These are phyloP conservation scores for Ichneumon xanthorius DNA, from an alignment of 2,888 invertebrate genomes.

Conservation along the genomic window DNA sequence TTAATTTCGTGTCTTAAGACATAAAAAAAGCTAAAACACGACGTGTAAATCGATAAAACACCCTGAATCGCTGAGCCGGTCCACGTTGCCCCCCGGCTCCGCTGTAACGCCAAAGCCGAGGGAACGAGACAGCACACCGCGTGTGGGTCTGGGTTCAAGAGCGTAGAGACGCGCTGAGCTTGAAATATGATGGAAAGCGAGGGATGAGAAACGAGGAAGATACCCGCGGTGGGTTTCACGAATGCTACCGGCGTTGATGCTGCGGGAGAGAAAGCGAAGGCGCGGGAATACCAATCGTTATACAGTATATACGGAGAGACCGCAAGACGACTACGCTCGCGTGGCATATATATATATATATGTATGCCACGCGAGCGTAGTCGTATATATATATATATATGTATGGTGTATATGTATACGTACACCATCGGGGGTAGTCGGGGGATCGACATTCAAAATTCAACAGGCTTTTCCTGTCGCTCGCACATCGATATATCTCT, in stretches of 20 bases:
- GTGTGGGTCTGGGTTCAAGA: constrained; percentile 12
- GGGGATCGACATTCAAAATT: constrained; percentile 66
- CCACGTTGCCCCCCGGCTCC: too few relatives aligned
- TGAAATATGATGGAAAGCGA: constrained; percentile 59
- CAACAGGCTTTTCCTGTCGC: constrained; percentile 68
- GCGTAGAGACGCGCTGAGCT: constrained; percentile 49
- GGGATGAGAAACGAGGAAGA: constrained; percentile 50
- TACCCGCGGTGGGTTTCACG: constrained; percentile 32
- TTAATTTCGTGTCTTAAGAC: too few relatives aligned
- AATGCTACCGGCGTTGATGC: constrained; percentile 10
- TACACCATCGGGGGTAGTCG: constrained; percentile 41
- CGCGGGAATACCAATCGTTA: constrained; percentile 51
- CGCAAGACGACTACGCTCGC: constrained; percentile 44
- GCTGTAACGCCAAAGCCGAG: constrained; percentile 24
- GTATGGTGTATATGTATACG: neutral
- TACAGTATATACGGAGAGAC: constrained; percentile 24
- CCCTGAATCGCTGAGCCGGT: too few relatives aligned
- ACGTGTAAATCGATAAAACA: too few relatives aligned
- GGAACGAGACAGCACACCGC: constrained; percentile 25
- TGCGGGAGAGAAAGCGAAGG: constrained; percentile 53
- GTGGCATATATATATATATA: neutral
- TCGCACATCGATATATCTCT: constrained; percentile 53
- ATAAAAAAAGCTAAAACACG: too few relatives aligned
- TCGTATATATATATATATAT: too few relatives aligned
- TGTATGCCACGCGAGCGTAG: too few relatives aligned